Percentiles rank a stretch among this genome's conserved stretches.
phyloP scores from a whole-genome alignment of 2,888 invertebrate genomes.

The Drosophila algonquin region DNA sequence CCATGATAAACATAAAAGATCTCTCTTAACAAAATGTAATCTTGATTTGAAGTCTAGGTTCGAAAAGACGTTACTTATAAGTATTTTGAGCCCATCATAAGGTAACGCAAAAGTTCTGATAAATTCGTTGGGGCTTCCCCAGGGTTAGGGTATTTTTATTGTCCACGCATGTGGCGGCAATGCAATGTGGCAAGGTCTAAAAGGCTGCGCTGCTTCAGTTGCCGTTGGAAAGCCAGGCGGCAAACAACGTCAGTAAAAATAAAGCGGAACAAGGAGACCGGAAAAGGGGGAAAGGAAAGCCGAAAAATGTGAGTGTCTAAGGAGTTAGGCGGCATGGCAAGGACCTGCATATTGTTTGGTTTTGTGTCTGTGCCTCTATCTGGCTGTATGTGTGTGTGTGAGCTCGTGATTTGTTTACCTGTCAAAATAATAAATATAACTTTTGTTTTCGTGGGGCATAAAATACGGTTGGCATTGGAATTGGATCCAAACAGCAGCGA shows the following conservation, averaged over 20 bases:
- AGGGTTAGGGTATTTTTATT: constrained; percentile 39
- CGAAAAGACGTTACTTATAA: too few relatives aligned
- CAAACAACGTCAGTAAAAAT: constrained; percentile 36
- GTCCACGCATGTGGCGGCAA: constrained; percentile 36
- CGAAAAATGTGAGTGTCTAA: constrained; percentile 64
- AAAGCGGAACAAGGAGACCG: constrained; percentile 18
- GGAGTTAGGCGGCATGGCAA: neutral
- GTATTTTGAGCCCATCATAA: neutral
- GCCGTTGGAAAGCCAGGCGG: constrained; percentile 53
- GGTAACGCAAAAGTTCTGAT: too few relatives aligned
- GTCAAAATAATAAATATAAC: constrained; percentile 80
- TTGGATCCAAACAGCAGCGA: constrained; percentile 35
- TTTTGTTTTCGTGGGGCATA: constrained; percentile 78
- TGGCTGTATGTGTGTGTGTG: constrained; percentile 38
- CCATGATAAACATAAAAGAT: too few relatives aligned
- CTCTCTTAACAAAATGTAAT: too few relatives aligned
- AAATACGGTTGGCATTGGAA: constrained; percentile 69
- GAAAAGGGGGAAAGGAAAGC: constrained; percentile 14
- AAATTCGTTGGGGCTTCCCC: neutral
- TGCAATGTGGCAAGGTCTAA: constrained; percentile 65
- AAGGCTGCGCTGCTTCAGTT: constrained; percentile 75
- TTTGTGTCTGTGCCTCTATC: constrained; percentile 18
- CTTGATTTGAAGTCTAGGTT: too few relatives aligned
- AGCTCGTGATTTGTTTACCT: constrained; percentile 77
- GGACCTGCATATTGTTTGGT: constrained; percentile 19